Evolutionary conservation across 1,140 invertebrate species (phyloP).

Genomic region (Lordiphosa clarofinis): DNA sequence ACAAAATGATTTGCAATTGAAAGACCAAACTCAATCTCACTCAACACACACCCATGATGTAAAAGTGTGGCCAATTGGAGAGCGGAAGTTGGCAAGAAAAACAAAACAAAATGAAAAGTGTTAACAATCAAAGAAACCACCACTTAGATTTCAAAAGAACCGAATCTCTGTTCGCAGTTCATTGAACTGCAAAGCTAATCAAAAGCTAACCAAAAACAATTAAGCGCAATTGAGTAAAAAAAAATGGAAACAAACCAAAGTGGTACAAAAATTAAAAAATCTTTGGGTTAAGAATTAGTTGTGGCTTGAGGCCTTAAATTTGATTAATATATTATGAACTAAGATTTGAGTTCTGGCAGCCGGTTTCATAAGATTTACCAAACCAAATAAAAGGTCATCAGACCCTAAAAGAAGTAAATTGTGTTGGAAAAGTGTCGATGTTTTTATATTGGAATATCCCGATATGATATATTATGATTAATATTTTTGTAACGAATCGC

Average conservation of each 20-base stretch:
- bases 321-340: too few relatives aligned
- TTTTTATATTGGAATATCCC: too few relatives aligned
- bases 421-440: too few relatives aligned
- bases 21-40: constrained; percentile 1
- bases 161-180: background rate
- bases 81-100: constrained; percentile 5
- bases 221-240: background rate
- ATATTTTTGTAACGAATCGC: too few relatives aligned
- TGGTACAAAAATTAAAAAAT: background rate
- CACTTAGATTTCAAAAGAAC: constrained; percentile 11
- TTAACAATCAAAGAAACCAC: constrained; percentile 5
- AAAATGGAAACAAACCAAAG: constrained; percentile 1
- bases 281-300: constrained; percentile 7
- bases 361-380: too few relatives aligned
- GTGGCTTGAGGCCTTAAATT: background rate
- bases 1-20: constrained; percentile 48
- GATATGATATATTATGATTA: too few relatives aligned
- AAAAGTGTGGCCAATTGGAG: constrained; percentile 12
- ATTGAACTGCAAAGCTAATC: constrained; percentile 8
- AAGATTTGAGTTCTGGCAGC: too few relatives aligned
- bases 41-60: background rate
- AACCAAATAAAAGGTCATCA: too few relatives aligned
- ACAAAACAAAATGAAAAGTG: constrained; percentile 3
- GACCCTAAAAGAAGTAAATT: too few relatives aligned
- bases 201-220: constrained; percentile 14